Evolutionary conservation across 1,140 invertebrate genomes (phyloP).

Genomic region (Tetramorium simillimum): DNA sequence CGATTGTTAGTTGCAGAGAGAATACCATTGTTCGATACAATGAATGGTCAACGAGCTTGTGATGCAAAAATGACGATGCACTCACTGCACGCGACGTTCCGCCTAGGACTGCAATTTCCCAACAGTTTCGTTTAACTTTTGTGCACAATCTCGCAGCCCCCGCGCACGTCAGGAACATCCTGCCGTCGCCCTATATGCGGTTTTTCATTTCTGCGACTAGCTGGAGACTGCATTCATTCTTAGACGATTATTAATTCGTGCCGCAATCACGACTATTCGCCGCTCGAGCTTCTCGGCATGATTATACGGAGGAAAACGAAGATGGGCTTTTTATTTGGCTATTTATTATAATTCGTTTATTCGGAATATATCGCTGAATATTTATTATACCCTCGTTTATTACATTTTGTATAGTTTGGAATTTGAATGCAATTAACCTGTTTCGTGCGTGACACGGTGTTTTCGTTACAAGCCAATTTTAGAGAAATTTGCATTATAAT

Average conservation of each 20-base stretch:
- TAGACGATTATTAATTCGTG: conserved; percentile 24
- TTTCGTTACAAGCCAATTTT: conserved; percentile 1
- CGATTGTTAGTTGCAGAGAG: background rate
- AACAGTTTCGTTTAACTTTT: conserved; percentile 47
- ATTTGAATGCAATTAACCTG: background rate
- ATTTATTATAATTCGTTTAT: background rate
- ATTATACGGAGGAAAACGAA: background rate
- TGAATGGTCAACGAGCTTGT: background rate
- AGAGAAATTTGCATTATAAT: conserved; percentile 24
- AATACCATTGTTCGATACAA: conserved; percentile 15
- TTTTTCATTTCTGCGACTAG: conserved; percentile 26
- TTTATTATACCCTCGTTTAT: background rate
- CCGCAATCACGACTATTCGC: background rate
- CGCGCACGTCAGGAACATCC: conserved; percentile 30
- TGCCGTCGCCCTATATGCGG: background rate
- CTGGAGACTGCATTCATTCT: conserved; percentile 7
- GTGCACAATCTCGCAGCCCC: background rate
- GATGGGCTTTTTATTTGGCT: background rate
- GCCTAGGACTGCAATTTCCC: conserved; percentile 31
- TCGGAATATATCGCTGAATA: background rate
- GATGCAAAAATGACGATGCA: conserved; percentile 48
- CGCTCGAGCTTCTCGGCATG: background rate
- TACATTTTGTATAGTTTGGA: background rate
- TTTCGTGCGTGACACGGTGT: background rate
- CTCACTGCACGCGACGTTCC: conserved; percentile 39